Base-by-base conservation (phyloP, 2,113 vertebrate genomes). In the Gallinago media region DNA sequence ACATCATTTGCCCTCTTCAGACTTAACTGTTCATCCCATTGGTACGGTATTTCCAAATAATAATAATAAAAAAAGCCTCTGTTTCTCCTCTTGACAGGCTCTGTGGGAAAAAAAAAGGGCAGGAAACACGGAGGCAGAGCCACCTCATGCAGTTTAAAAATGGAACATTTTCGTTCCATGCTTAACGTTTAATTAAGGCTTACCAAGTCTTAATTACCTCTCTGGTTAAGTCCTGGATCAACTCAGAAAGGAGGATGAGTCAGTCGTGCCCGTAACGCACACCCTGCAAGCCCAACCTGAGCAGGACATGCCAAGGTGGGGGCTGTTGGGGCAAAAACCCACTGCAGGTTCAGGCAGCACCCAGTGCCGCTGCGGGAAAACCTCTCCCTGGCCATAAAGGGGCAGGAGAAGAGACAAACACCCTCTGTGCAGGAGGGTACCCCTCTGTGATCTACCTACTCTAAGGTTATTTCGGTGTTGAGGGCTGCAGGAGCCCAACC, bases 171-270 rank as follows among this genome's bases (percentile, higher is more conserved):
- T 38, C 38, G 11, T 38, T 38, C 38, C 38, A 38, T 12, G 17
- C 42, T 75, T 56, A 75, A 66, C 2, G 9, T 75, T 85, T 76
- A 38, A 38, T 75, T 58, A 18, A 79, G 61, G 86, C 94, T 87
- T 85, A 85, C 91, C 82, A 40, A 83, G 29, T n/a, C 67, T 90
- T 83, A 92, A 94, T 88, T 88, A 91, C 83, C 42, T 44, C 52
- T 87, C 22, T 3, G 14, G 63, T 19, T 52, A 87, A 93, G 62
- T 3, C 31, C 4, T 49, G 19, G 61, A 89, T 68, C 78, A 75
- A 17, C 36, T 81, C 21, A 21, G 72, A 55, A 59, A 87, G 62
- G 31, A 81, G 42, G 22, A 86, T 88, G 96, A 96, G 82, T 90
- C 82, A 94, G 26, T 77, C 4, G 4, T 16, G 55, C 71, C 89